Evolutionary conservation across 2,888 invertebrate species (phyloP).

Genomic region (Acanthosepion lycidas): DNA sequence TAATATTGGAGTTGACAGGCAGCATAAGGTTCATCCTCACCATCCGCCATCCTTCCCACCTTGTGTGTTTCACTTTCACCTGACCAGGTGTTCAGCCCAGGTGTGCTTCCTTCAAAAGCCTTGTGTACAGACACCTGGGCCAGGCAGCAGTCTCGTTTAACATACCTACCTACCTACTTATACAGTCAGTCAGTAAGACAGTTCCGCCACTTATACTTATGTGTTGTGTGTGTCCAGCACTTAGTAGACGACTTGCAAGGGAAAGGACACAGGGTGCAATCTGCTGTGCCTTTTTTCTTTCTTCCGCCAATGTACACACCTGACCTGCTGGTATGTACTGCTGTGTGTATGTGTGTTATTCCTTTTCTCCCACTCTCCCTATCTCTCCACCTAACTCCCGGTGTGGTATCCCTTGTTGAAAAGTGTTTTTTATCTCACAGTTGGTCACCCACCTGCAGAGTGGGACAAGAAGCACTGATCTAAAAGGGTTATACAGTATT

Average conservation of each 20-base stretch:
- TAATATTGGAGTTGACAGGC: neutral
- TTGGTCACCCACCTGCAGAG: constrained; percentile 17
- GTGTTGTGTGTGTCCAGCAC: neutral
- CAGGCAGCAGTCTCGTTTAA: neutral
- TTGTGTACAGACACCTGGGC: constrained; percentile 23
- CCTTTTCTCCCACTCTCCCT: neutral
- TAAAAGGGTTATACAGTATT: neutral
- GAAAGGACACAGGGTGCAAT: neutral
- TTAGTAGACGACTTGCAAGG: neutral
- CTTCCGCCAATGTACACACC: neutral
- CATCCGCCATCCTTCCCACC: constrained; percentile 15
- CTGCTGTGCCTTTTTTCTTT: neutral
- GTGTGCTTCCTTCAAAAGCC: constrained; percentile 33
- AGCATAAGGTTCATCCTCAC: constrained; percentile 3
- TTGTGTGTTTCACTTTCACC: constrained; percentile 1
- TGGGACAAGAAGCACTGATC: neutral
- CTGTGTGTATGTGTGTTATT: neutral
- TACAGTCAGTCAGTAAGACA: neutral
- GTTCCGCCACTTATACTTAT: neutral
- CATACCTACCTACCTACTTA: constrained; percentile 33
- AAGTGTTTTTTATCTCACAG: neutral
- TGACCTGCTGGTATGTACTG: neutral
- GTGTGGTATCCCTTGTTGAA: neutral
- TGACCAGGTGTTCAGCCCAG: constrained; percentile 1
- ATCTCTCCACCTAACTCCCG: too few relatives aligned